A percentile compares a stretch with the other conserved stretches of the same genome.
These are phyloP conservation scores for Drosophila colorata DNA, from an alignment of 2,888 invertebrate species.

Conservation along the genomic window DNA sequence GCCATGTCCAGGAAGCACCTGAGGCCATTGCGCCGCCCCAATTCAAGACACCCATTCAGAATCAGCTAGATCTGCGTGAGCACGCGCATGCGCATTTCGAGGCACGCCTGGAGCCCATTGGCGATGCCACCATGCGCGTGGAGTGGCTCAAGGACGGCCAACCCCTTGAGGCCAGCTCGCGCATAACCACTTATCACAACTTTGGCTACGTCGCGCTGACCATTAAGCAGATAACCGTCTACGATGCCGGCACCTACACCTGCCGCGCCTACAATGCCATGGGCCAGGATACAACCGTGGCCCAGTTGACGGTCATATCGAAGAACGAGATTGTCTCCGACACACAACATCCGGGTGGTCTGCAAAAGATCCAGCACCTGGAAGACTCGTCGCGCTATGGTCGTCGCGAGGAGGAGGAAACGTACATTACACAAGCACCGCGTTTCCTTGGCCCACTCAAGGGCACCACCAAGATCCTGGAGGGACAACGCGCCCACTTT, in stretches of 20 bases:
- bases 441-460: constrained; percentile 95
- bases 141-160: constrained; percentile 97
- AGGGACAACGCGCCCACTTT: constrained; percentile 97
- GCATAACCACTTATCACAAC: constrained; percentile 96
- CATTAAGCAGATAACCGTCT: constrained; percentile 94
- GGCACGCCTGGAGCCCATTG: constrained; percentile 96
- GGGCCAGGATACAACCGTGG: constrained; percentile 93
- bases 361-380: constrained; percentile 95
- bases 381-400: constrained; percentile 93
- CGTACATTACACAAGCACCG: constrained; percentile 91
- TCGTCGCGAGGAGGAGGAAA: constrained; percentile 90
- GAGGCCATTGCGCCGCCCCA: constrained; percentile 93
- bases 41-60: constrained; percentile 95
- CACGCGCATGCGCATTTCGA: constrained; percentile 98
- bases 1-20: constrained; percentile 91
- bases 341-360: constrained; percentile 95
- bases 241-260: constrained; percentile 95
- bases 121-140: constrained; percentile 94
- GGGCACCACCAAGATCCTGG: constrained; percentile 96
- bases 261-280: constrained; percentile 94
- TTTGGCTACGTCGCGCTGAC: constrained; percentile 98
- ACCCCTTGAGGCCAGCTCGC: constrained; percentile 95
- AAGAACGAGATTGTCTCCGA: constrained; percentile 95
- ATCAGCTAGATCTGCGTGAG: constrained; percentile 94
- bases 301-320: constrained; percentile 93